phyloP scores from a whole-genome alignment of 2,113 vertebrate species.

The Dasyprocta punctata region DNA sequence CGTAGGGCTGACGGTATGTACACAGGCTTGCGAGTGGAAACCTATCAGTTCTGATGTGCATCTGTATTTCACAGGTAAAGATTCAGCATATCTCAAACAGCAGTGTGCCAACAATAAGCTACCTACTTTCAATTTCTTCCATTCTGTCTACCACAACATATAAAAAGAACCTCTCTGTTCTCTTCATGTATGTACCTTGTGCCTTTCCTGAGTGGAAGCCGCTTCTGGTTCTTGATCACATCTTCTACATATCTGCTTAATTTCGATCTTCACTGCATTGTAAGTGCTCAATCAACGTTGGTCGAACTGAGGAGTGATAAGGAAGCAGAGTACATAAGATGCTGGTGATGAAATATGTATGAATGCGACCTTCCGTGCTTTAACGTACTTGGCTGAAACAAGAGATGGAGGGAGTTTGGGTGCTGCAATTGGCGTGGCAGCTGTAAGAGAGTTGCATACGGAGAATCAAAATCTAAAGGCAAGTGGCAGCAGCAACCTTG shows the following conservation, averaged over 20 bases:
- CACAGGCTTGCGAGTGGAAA: neutral
- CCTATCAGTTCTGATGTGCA: neutral
- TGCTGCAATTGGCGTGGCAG: constrained; percentile 53
- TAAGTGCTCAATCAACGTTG: constrained; percentile 45
- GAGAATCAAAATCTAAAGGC: constrained; percentile 64
- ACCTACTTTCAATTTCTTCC: neutral
- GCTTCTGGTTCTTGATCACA: neutral
- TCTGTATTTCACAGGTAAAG: neutral
- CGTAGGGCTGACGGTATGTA: neutral
- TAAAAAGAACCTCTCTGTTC: neutral
- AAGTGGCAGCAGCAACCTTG: constrained; percentile 43
- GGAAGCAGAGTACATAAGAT: constrained; percentile 53
- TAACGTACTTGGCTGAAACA: constrained; percentile 62
- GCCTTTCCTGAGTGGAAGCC: neutral
- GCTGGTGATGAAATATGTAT: constrained; percentile 57
- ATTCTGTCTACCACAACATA: neutral
- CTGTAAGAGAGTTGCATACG: constrained; percentile 40
- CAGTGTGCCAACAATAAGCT: neutral
- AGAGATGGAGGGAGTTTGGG: constrained; percentile 44
- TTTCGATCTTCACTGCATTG: constrained; percentile 20
- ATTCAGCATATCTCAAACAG: neutral
- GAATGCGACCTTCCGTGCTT: neutral
- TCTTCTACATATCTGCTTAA: neutral
- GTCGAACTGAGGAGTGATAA: constrained; percentile 22
- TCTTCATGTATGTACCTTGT: neutral